Evolutionary conservation across 2,888 invertebrate species (phyloP), one percentile per base, ranked within the genome.

Genomic region (Antheraea assamensis): DNA sequence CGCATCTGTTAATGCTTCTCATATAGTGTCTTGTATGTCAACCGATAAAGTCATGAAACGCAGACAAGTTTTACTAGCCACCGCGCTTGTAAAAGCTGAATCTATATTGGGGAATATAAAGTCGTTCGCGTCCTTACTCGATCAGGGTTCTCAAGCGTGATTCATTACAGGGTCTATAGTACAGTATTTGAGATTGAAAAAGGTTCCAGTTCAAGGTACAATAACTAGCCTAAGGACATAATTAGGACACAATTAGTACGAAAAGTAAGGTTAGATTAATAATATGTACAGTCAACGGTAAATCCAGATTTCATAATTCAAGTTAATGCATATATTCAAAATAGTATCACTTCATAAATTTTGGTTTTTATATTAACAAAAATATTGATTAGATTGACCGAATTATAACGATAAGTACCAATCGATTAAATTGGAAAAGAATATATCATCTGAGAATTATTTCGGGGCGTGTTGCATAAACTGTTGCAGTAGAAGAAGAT

Each of bases 131-230:
- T n/a, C 79, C 2, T 74, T 83, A 49, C 19, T 83, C 13, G 83
- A 82, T 72, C 81, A 80, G 49, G 81, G 82, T 2, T 81, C 83
- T 17, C 78, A 82, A 64, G 79, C 79, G 19, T 81, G 77, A 17
- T 82, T 83, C 71, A 78, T 83, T 4, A 81, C 81, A 0, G 82
- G 83, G 24, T 35, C 80, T 15, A 74, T 78, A 27, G 81, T 78
- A 0, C 81, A 81, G 71, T 58, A 74, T 5, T 71, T 83, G 0
- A 55, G 76, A 3, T 72, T 83, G 0, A 78, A 79, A 10, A 78
- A 79, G 52, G 76, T 74, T 7, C 76, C 79, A 35, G 66, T 74
- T 19, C 73, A 61, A 19, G 70, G 77, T 5, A n/a, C n/a, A 0
- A 73, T 80, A 17, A 75, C 78, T 35, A 79, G 78, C 8, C 49